Evolutionary conservation across 2,113 vertebrate species (phyloP).

Genomic region (Muscicapa adusta): DNA sequence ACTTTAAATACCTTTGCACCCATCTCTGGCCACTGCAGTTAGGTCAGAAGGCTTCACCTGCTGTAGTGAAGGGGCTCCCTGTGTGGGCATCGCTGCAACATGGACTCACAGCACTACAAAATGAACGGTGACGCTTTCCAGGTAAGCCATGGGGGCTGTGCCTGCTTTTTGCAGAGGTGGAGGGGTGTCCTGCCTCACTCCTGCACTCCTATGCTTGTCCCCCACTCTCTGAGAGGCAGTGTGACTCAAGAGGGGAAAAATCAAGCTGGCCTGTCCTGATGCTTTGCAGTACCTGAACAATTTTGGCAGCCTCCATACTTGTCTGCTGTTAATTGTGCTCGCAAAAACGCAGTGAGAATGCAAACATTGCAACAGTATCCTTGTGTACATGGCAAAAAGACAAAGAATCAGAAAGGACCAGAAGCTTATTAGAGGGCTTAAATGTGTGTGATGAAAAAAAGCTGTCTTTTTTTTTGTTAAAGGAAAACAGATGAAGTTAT

Average conservation of each 20-base stretch:
- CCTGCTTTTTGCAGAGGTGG: not conserved
- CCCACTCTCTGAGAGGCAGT: not conserved
- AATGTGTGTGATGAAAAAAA: not conserved
- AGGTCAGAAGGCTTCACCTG: not conserved
- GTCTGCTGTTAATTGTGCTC: not conserved
- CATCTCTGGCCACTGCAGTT: not conserved
- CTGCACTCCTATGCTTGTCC: rapidly evolving
- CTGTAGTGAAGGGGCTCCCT: rapidly evolving
- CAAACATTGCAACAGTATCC: not conserved
- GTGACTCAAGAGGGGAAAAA: not conserved
- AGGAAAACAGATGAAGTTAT: not conserved
- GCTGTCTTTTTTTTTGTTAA: not conserved
- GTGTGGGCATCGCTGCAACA: not conserved
- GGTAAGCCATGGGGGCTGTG: not conserved
- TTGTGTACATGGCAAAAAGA: not conserved
- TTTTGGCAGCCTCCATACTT: not conserved
- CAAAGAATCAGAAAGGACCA: not conserved
- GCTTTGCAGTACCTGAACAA: not conserved
- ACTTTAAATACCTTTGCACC: slow-evolving; percentile 54
- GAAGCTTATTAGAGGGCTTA: not conserved
- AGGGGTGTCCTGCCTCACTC: not conserved
- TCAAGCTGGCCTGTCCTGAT: rapidly evolving
- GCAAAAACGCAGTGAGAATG: not conserved
- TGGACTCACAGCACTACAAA: not conserved
- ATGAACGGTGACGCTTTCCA: slow-evolving; percentile 45